phyloP scores from a whole-genome alignment of 2,113 vertebrate species.

The Ondatra zibethicus region DNA sequence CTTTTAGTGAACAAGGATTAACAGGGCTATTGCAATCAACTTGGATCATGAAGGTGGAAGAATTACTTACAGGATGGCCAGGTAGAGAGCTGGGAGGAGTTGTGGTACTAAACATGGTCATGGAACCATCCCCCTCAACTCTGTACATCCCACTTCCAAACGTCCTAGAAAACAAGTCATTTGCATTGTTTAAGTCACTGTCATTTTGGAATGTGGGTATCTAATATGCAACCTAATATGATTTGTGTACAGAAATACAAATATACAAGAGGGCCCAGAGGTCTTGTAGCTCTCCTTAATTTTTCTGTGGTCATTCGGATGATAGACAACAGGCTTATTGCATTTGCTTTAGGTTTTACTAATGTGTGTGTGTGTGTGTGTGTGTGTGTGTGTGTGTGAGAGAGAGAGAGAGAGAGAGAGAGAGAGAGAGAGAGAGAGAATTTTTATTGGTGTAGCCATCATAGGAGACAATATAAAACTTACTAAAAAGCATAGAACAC shows the following conservation, averaged over 20 bases:
- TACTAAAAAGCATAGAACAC: not conserved
- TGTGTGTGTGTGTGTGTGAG: no score
- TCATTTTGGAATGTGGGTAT: not conserved
- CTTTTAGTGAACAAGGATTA: slow-evolving; percentile 26
- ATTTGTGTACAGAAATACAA: not conserved
- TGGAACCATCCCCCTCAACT: not conserved
- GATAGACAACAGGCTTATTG: not conserved
- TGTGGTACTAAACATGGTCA: not conserved
- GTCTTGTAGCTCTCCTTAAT: not conserved
- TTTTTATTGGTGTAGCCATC: not conserved
- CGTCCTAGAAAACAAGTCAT: not conserved
- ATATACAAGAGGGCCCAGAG: not conserved
- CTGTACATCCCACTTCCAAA: not conserved
- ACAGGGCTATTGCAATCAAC: not conserved
- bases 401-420: not conserved
- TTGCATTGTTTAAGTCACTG: slow-evolving; percentile 1
- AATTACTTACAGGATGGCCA: not conserved
- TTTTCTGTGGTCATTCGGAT: not conserved
- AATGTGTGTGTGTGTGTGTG: no score
- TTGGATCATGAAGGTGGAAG: not conserved
- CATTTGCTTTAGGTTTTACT: not conserved
- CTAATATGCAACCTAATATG: not conserved
- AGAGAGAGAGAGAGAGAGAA: not conserved
- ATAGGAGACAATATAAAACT: not conserved
- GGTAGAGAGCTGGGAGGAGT: not conserved